These are phyloP conservation scores for Epistrophe grossulariae DNA, from an alignment of 2,888 invertebrate genomes.

Conservation along the genomic window DNA sequence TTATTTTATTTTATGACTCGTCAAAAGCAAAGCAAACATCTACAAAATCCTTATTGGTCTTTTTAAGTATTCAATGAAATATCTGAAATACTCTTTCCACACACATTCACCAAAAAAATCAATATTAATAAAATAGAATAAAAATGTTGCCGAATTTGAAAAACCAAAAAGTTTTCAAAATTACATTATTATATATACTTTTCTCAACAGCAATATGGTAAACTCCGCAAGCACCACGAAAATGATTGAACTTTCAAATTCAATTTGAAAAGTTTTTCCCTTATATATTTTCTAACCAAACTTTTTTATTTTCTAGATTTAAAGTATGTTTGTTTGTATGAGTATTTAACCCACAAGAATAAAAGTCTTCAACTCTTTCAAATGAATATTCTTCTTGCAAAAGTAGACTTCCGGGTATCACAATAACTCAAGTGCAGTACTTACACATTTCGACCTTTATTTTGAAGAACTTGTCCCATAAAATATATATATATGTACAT, in stretches of 20 bases:
- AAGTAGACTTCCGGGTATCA: slow-evolving; percentile 35
- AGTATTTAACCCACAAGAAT: slow-evolving; percentile 27
- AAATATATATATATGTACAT: background rate
- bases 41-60: background rate
- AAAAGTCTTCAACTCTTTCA: slow-evolving; percentile 27
- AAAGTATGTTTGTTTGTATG: background rate
- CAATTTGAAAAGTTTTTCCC: slow-evolving; percentile 60
- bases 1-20: background rate
- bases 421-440: slow-evolving; percentile 46
- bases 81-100: background rate
- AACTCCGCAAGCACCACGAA: slow-evolving; percentile 27
- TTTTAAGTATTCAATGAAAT: background rate
- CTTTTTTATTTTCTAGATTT: slow-evolving; percentile 4
- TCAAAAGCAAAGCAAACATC: background rate
- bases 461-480: slow-evolving; percentile 38
- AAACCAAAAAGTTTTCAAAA: slow-evolving; percentile 10
- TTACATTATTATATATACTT: slow-evolving; percentile 3
- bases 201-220: slow-evolving; percentile 16
- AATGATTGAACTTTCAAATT: slow-evolving; percentile 55
- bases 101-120: background rate
- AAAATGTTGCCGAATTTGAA: slow-evolving; percentile 18
- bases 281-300: background rate
- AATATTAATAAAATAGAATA: slow-evolving; percentile 1
- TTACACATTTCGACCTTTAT: slow-evolving; percentile 47
- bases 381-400: slow-evolving; percentile 30